Percentiles rank a stretch among this genome's conserved stretches.
Evolutionary conservation across 2,888 invertebrate genomes (phyloP).

Genomic region (Leistus spinibarbis): DNA sequence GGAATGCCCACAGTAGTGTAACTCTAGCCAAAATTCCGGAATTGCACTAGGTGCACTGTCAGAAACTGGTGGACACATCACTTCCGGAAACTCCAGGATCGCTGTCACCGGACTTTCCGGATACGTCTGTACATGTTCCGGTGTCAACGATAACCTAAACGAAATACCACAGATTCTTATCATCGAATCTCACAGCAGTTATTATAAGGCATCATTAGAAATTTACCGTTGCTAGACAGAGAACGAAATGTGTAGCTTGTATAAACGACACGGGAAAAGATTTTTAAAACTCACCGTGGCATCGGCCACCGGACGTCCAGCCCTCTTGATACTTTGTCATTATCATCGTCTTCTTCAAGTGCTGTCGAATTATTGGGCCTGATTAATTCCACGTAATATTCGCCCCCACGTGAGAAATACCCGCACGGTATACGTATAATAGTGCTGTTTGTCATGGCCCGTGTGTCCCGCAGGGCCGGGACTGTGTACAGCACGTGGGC

Average conservation of each 20-base stretch:
- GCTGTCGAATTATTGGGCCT: constrained; percentile 46
- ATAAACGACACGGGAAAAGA: not conserved
- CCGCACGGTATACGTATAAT: constrained; percentile 70
- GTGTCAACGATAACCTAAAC: constrained; percentile 67
- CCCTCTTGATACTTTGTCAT: constrained; percentile 50
- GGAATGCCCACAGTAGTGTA: constrained; percentile 80
- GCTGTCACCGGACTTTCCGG: constrained; percentile 77
- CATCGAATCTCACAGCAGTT: not conserved
- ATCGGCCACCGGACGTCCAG: constrained; percentile 85
- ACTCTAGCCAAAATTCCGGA: constrained; percentile 77
- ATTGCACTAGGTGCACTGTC: constrained; percentile 60
- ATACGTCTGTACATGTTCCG: constrained; percentile 79
- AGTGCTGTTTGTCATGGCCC: constrained; percentile 52
- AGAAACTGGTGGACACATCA: constrained; percentile 70
- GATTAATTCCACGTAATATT: constrained; percentile 62
- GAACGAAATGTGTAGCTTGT: no score
- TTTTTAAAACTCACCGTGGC: constrained; percentile 57
- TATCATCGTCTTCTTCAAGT: constrained; percentile 36
- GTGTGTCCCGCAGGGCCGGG: constrained; percentile 54
- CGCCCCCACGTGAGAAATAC: constrained; percentile 75
- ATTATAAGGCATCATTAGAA: not conserved
- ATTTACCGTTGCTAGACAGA: not conserved
- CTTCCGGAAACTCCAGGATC: constrained; percentile 75
- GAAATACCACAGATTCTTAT: not conserved
- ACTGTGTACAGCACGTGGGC: constrained; percentile 53